phyloP scores from a whole-genome alignment of 2,797 vertebrate species.

The Notoglanidium macrostoma region DNA sequence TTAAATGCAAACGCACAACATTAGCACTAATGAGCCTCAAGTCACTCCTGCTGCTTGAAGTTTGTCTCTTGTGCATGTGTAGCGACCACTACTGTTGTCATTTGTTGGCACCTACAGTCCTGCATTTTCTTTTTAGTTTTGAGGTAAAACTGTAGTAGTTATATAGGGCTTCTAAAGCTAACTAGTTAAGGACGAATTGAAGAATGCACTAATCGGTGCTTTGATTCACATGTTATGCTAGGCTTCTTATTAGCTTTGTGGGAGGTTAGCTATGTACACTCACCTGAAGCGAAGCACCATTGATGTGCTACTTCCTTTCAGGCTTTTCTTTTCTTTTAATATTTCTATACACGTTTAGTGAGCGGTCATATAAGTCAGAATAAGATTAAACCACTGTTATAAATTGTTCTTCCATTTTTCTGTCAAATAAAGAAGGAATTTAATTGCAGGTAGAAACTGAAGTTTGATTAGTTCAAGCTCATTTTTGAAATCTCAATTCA shows the following conservation, averaged over 20 bases:
- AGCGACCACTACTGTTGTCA: not conserved
- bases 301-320: not conserved
- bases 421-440: not conserved
- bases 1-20: not conserved
- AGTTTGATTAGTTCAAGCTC: not conserved
- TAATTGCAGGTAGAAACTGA: not conserved
- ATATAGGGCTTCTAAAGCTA: not conserved
- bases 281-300: too few relatives aligned
- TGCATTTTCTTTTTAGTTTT: not conserved
- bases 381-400: too few relatives aligned
- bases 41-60: not conserved
- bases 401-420: not conserved
- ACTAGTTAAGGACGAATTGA: not conserved
- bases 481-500: too few relatives aligned
- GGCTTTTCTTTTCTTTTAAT: not conserved
- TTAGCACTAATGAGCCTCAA: not conserved
- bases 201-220: not conserved
- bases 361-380: too few relatives aligned
- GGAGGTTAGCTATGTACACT: not conserved
- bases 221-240: not conserved
- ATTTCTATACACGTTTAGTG: too few relatives aligned
- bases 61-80: not conserved
- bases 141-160: not conserved
- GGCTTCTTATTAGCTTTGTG: conserved; percentile 9
- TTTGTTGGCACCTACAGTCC: not conserved